phyloP scores from a whole-genome alignment of 2,797 vertebrate species.

The Uromys caudimaculatus region DNA sequence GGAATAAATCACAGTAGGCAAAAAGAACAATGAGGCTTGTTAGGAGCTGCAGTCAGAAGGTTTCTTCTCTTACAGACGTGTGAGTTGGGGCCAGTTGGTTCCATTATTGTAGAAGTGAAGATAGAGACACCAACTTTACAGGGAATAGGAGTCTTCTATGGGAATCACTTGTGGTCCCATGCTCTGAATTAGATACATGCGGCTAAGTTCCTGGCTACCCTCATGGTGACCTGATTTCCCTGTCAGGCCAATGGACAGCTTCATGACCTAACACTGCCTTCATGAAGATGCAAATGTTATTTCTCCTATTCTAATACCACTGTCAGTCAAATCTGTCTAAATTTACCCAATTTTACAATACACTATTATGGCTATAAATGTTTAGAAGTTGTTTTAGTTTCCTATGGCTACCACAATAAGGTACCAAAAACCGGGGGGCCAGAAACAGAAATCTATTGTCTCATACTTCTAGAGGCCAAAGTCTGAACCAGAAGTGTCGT shows the following conservation, averaged over 20 bases:
- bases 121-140: neutral
- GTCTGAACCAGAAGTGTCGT: neutral
- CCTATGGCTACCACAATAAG: neutral
- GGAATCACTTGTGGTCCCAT: neutral
- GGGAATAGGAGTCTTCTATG: neutral
- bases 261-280: neutral
- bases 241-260: fast-evolving
- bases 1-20: slow-evolving; percentile 5
- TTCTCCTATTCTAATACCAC: neutral
- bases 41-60: neutral
- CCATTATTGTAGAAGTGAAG: neutral
- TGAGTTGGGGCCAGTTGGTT: neutral
- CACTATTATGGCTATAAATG: neutral
- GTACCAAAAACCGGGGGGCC: neutral
- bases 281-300: neutral
- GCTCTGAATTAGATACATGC: neutral
- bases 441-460: neutral
- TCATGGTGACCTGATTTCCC: neutral
- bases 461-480: neutral
- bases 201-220: neutral
- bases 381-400: neutral
- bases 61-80: neutral
- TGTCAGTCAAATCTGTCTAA: neutral
- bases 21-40: neutral
- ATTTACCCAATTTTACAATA: neutral